These are phyloP conservation scores for Cosmopolites sordidus DNA, from an alignment of 2,888 invertebrate genomes.

Conservation along the genomic window DNA sequence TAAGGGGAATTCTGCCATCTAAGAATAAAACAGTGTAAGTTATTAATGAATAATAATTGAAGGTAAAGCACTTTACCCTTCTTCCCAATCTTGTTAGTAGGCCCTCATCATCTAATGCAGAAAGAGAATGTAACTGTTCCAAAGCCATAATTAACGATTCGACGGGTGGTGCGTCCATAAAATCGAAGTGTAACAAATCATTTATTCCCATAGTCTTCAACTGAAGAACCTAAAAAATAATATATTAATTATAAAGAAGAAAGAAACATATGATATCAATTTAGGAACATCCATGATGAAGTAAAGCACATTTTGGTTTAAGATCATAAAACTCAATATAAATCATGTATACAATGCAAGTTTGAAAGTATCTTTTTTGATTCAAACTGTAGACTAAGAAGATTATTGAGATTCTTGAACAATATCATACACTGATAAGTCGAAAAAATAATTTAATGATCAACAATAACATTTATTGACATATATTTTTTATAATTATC, in stretches of 20 bases:
- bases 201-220: constrained; percentile 99
- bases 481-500: too few species aligned
- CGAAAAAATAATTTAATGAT: too few species aligned
- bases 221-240: constrained; percentile 60
- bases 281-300: too few species aligned
- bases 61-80: constrained; percentile 50
- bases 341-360: too few species aligned
- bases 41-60: background rate
- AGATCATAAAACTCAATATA: too few species aligned
- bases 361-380: too few species aligned
- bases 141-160: constrained; percentile 97
- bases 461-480: too few species aligned
- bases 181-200: constrained; percentile 96
- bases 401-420: too few species aligned
- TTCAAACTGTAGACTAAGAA: too few species aligned
- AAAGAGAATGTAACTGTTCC: constrained; percentile 93
- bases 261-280: background rate
- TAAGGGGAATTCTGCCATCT: constrained; percentile 99
- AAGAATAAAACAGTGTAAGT: constrained; percentile 34
- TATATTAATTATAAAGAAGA: background rate
- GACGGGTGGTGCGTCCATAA: constrained; percentile 99
- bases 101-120: constrained; percentile 94
- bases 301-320: too few species aligned
- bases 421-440: too few species aligned
- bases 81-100: constrained; percentile 75